These are phyloP conservation scores for Beris chalybata DNA, from an alignment of 2,888 invertebrate species.

Conservation along the genomic window DNA sequence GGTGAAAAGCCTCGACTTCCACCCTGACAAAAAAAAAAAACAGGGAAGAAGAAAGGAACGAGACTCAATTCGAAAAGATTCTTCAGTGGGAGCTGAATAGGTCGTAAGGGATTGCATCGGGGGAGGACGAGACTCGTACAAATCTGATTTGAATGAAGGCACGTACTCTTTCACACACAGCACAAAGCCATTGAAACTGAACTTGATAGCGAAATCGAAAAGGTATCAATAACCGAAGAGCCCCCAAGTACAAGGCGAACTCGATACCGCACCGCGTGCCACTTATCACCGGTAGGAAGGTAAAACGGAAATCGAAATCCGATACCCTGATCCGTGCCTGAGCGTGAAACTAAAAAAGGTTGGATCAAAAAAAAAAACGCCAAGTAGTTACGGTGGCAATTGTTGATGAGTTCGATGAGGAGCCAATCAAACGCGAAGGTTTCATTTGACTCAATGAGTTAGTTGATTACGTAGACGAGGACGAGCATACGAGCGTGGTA, in stretches of 20 bases:
- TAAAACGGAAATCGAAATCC: conserved; percentile 32
- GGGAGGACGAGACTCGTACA: conserved; percentile 25
- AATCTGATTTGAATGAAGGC: conserved; percentile 32
- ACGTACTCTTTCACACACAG: conserved; percentile 29
- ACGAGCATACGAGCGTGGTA: conserved; percentile 9
- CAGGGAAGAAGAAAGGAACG: conserved; percentile 24
- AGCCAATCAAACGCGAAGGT: conserved; percentile 25
- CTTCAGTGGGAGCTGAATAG: conserved; percentile 13
- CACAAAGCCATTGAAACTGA: not conserved
- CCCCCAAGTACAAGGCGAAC: conserved; percentile 7
- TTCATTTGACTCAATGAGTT: conserved; percentile 15
- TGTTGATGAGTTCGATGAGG: conserved; percentile 29
- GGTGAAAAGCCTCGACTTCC: conserved; percentile 18
- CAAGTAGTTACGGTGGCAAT: conserved; percentile 25
- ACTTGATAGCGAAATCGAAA: conserved; percentile 18
- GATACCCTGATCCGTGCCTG: conserved; percentile 31
- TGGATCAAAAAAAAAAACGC: not conserved
- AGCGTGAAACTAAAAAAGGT: conserved; percentile 6
- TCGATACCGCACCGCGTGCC: conserved; percentile 32
- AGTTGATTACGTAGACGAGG: conserved; percentile 2
- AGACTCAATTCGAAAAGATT: conserved; percentile 19
- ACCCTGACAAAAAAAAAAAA: conserved; percentile 18
- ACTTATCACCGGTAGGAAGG: conserved; percentile 32
- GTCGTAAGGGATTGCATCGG: conserved; percentile 8
- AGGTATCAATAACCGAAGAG: conserved; percentile 30